Evolutionary conservation across 2,113 vertebrate species (phyloP).

Genomic region (Chrysemys picta): DNA sequence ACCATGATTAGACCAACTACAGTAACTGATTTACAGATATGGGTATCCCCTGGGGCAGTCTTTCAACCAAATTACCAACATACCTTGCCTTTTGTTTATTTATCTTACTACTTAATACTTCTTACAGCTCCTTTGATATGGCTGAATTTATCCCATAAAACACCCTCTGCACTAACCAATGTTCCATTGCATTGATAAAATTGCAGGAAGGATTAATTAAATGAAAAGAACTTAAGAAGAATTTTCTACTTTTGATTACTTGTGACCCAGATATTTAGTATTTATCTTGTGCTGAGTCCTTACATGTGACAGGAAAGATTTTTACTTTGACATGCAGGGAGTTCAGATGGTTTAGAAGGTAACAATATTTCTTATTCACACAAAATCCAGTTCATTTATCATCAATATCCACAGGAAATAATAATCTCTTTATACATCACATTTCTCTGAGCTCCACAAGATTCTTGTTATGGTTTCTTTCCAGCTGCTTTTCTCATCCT

Average conservation of each 20-base stretch:
- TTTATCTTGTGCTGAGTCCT: not conserved
- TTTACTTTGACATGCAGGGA: slow-evolving; percentile 51
- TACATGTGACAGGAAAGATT: not conserved
- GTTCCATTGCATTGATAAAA: slow-evolving; percentile 24
- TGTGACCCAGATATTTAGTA: slow-evolving; percentile 16
- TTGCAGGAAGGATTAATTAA: slow-evolving; percentile 49
- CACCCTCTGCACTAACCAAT: slow-evolving; percentile 41
- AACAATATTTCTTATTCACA: slow-evolving; percentile 32
- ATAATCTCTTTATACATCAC: slow-evolving; percentile 68
- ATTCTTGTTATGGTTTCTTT: slow-evolving; percentile 66
- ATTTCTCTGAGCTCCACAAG: slow-evolving; percentile 50
- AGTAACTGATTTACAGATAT: slow-evolving; percentile 23
- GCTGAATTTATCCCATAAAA: slow-evolving; percentile 56
- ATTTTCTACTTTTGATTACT: slow-evolving; percentile 28
- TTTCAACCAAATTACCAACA: slow-evolving; percentile 1
- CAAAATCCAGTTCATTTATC: slow-evolving; percentile 55
- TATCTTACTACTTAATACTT: slow-evolving; percentile 38
- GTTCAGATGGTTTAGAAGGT: slow-evolving; percentile 10
- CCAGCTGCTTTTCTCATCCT: slow-evolving; percentile 71
- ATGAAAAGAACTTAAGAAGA: slow-evolving; percentile 35
- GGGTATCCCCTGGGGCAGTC: not conserved
- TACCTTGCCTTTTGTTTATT: slow-evolving; percentile 44
- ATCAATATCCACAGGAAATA: slow-evolving; percentile 70
- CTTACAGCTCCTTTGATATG: slow-evolving; percentile 11
- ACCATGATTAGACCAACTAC: not conserved